Percentiles rank a stretch among this genome's conserved stretches.
Conservation (phyloP, 2,888 invertebrate genomes). For the Barypeithes pellucidus region DNA sequence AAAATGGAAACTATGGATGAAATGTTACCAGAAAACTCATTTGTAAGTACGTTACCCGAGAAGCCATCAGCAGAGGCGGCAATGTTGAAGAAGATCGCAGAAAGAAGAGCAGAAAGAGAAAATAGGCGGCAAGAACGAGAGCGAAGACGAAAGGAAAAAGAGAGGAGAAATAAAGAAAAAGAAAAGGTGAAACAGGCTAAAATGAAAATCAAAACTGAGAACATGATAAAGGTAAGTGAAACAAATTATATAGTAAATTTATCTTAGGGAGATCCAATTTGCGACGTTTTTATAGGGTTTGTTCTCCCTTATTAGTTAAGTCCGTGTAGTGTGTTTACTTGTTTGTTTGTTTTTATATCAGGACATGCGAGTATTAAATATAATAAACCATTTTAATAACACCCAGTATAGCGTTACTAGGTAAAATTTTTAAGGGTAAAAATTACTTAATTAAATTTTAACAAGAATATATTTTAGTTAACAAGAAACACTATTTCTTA, state of each 20-base stretch:
- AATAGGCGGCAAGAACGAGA: conserved; percentile 67
- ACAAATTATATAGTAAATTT: background rate
- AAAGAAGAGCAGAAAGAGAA: conserved; percentile 67
- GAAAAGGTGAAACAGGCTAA: conserved; percentile 67
- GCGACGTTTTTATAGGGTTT: no score
- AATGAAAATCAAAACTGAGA: conserved; percentile 67
- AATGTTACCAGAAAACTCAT: background rate
- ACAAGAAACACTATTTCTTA: no score
- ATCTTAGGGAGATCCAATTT: no score
- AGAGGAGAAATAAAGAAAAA: conserved; percentile 66
- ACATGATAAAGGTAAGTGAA: conserved; percentile 68
- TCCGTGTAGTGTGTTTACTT: no score
- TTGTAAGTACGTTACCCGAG: conserved; percentile 37
- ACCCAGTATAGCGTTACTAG: no score
- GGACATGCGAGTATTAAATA: no score
- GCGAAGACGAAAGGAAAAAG: conserved; percentile 67
- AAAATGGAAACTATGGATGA: conserved; percentile 36
- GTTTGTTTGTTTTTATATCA: no score
- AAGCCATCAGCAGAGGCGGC: conserved; percentile 62
- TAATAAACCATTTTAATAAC: no score
- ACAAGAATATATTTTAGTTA: no score
- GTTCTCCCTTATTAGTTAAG: no score
- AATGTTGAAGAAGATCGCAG: conserved; percentile 64
- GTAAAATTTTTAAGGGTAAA: no score
- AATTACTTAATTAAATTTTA: no score